Evolutionary conservation across 2,888 invertebrate genomes (phyloP).

Genomic region (Macrosoma leucophasiata): DNA sequence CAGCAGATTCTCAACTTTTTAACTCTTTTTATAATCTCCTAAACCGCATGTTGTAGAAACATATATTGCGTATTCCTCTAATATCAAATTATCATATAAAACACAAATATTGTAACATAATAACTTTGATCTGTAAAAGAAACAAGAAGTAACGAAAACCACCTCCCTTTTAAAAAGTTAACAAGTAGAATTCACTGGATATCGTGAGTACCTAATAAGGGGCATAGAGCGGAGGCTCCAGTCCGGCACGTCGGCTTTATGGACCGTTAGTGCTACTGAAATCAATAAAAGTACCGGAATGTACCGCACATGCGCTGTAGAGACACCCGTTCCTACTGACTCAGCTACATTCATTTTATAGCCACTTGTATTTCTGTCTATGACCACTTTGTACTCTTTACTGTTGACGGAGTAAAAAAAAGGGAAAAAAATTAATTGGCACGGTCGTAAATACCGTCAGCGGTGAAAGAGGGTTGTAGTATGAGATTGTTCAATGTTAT

Average conservation of each 20-base stretch:
- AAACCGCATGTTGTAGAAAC: slow-evolving; percentile 16
- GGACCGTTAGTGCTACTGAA: slow-evolving; percentile 81
- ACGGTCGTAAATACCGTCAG: slow-evolving; percentile 42
- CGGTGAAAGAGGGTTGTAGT: slow-evolving; percentile 37
- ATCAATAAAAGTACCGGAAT: slow-evolving; percentile 81
- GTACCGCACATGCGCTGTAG: slow-evolving; percentile 73
- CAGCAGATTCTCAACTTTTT: no score
- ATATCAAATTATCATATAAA: slow-evolving; percentile 1
- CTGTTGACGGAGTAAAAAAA: slow-evolving; percentile 61
- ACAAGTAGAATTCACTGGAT: slow-evolving; percentile 60
- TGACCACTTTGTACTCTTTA: slow-evolving; percentile 68
- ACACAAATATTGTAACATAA: background rate
- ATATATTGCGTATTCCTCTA: slow-evolving; percentile 5
- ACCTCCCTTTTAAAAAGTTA: slow-evolving; percentile 50
- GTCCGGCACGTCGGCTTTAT: slow-evolving; percentile 72
- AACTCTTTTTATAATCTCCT: background rate
- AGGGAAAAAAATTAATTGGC: slow-evolving; percentile 55
- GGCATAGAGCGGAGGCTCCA: slow-evolving; percentile 60
- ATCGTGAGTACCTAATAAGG: slow-evolving; percentile 72
- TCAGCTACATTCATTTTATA: slow-evolving; percentile 74
- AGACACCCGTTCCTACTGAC: slow-evolving; percentile 54
- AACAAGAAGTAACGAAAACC: slow-evolving; percentile 5
- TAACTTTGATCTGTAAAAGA: slow-evolving; percentile 2
- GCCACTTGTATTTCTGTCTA: slow-evolving; percentile 75
- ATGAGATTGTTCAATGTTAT: slow-evolving; percentile 25